phyloP scores from a whole-genome alignment of 2,113 vertebrate species.

The Calyptomena viridis region DNA sequence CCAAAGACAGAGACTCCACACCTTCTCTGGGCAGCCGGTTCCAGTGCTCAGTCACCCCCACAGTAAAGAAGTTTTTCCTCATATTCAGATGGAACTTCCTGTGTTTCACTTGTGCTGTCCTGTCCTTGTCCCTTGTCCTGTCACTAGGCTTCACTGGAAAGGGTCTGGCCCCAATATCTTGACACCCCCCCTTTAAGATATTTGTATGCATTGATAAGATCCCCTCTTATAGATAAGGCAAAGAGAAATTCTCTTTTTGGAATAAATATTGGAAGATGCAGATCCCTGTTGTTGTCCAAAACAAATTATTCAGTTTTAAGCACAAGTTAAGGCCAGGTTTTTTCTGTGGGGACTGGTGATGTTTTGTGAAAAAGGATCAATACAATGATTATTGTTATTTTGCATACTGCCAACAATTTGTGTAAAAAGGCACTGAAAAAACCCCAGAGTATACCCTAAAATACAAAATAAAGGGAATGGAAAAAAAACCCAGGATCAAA shows the following conservation, averaged over 20 bases:
- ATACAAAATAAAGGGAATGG: neutral
- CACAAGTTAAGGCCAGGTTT: neutral
- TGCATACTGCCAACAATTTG: neutral
- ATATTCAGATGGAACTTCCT: neutral
- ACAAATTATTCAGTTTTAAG: neutral
- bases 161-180: neutral
- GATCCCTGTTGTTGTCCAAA: neutral
- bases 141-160: neutral
- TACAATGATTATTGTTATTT: neutral
- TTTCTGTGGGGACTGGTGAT: neutral
- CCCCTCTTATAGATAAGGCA: neutral
- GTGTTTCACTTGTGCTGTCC: neutral
- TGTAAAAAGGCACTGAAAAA: neutral
- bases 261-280: neutral
- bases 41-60: neutral
- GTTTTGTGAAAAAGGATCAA: neutral
- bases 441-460: neutral
- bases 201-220: neutral
- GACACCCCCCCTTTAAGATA: neutral
- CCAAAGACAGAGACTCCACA: neutral
- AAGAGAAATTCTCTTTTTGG: neutral
- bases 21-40: neutral
- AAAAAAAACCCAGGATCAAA: neutral
- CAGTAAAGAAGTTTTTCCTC: neutral
- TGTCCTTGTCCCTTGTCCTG: neutral